Conservation (phyloP, 2,113 vertebrate species). For the Gorsachius goisagi region DNA sequence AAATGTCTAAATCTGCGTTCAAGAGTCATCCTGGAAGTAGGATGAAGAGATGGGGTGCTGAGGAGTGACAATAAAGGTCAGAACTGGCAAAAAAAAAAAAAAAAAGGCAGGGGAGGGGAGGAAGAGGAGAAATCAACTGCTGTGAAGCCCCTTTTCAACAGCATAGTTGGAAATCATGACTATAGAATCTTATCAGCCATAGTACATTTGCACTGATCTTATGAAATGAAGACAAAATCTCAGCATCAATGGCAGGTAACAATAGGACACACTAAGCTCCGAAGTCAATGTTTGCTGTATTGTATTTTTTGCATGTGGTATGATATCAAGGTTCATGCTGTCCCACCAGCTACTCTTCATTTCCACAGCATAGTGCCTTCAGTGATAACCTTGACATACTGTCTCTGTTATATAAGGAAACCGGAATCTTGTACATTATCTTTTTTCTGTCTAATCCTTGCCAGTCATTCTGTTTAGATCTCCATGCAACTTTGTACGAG, state of each 20-base stretch:
- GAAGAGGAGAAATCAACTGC: not conserved
- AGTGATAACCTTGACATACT: not conserved
- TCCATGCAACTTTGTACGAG: not conserved
- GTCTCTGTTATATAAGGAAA: not conserved
- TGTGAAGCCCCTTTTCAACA: not conserved
- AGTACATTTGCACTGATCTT: not conserved
- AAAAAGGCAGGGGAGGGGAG: not conserved
- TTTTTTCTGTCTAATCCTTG: not conserved
- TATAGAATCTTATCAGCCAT: not conserved
- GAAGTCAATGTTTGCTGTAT: not conserved
- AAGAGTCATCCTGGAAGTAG: not conserved
- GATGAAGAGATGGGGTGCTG: not conserved
- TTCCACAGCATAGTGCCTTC: not conserved
- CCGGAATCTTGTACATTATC: accelerated
- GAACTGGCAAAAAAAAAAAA: not conserved
- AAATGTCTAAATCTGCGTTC: not conserved
- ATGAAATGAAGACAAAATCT: not conserved
- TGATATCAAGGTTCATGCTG: not conserved
- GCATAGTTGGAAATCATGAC: not conserved
- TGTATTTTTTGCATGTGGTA: not conserved
- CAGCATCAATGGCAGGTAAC: not conserved
- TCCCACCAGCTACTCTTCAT: not conserved
- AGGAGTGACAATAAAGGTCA: not conserved
- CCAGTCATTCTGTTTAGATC: not conserved
- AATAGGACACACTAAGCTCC: not conserved